Percentiles rank a stretch among this genome's conserved stretches.
These are phyloP conservation scores for Micromesistius poutassou DNA, from an alignment of 2,797 vertebrate species.

Conservation along the genomic window DNA sequence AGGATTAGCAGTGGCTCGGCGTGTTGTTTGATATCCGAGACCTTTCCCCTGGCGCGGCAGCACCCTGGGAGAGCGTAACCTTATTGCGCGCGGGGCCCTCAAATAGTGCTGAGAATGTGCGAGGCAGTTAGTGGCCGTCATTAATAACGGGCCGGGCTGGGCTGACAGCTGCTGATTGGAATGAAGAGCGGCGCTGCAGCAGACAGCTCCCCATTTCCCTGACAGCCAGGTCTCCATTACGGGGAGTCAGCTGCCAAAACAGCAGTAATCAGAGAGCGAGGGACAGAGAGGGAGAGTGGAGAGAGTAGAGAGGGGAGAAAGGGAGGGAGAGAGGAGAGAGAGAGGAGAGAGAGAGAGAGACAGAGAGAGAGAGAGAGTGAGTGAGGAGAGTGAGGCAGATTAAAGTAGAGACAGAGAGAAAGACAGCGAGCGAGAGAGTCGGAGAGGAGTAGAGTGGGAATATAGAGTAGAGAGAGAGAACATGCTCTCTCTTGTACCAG, in stretches of 20 bases:
- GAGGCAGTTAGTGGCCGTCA: conserved; percentile 75
- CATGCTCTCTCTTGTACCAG: not conserved
- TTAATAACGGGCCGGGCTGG: conserved; percentile 73
- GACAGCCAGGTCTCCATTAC: conserved; percentile 76
- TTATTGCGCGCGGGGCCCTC: conserved; percentile 73
- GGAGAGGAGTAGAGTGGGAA: not conserved
- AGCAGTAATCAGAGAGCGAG: conserved; percentile 68
- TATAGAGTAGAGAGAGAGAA: not conserved
- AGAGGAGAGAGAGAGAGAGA: not conserved
- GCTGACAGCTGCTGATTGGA: conserved; percentile 77
- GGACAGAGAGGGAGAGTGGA: conserved; percentile 53
- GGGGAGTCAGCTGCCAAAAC: conserved; percentile 76
- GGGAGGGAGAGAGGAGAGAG: not conserved
- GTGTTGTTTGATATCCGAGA: conserved; percentile 69
- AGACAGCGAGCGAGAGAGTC: too few relatives aligned
- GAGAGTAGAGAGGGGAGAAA: conserved; percentile 45
- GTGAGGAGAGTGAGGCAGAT: too few relatives aligned
- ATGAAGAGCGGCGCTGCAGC: conserved; percentile 70
- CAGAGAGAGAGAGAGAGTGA: not conserved
- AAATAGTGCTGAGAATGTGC: conserved; percentile 75
- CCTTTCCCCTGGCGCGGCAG: conserved; percentile 38
- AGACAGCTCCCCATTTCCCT: conserved; percentile 79
- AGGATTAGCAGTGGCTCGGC: conserved; percentile 38
- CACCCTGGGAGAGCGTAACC: conserved; percentile 66
- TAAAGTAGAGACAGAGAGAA: too few relatives aligned